Base-by-base conservation (phyloP, 1,140 invertebrate genomes). In the Hyphantria cunea region DNA sequence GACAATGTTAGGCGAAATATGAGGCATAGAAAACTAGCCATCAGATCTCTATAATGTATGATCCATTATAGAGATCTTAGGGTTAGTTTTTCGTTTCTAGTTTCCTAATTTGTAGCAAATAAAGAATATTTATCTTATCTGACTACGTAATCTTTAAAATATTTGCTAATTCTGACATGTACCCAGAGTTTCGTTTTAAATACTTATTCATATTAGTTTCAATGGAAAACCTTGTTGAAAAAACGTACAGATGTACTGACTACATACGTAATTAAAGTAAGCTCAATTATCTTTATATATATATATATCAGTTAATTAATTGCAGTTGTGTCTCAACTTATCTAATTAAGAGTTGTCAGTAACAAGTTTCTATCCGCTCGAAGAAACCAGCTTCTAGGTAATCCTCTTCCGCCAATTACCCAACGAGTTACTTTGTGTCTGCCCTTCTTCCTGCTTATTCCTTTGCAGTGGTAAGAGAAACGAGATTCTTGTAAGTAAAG, bases 321-420 rank as follows among this genome's bases (percentile, higher is more conserved):
- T 76, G 76, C 67, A 76, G 66, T 67, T 56, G 66, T 58, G 52
- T 52, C 68, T 55, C 60, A 73, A 74, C 67, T 79, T 70, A 59
- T 58, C 34, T 64, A 77, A 82, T 78, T 82, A 82, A 55, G 50
- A 45, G 45, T 45, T 41, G 49, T 32, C 64, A 53, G 64, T 63
- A 60, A 59, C 59, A 67, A 68, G 66, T 73, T 70, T 73, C 71
- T 80, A 72, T 72, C 68, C 67, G 66, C 71, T 41, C 64, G 55
- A 72, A 72, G 55, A 61, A 59, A 37, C 62, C 58, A 51, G 68
- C 60, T 76, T 73, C 67, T 61, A 67, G n/a, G n/a, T n/a, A n/a
- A 59, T 58, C 50, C 47, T 68, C 60, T 66, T 68, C 68, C 68
- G 68, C 68, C 68, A 76, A 77, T 78, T 76, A 77, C 63, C 61